phyloP scores from a whole-genome alignment of 2,888 invertebrate species.

The Bhutanitis thaidina region DNA sequence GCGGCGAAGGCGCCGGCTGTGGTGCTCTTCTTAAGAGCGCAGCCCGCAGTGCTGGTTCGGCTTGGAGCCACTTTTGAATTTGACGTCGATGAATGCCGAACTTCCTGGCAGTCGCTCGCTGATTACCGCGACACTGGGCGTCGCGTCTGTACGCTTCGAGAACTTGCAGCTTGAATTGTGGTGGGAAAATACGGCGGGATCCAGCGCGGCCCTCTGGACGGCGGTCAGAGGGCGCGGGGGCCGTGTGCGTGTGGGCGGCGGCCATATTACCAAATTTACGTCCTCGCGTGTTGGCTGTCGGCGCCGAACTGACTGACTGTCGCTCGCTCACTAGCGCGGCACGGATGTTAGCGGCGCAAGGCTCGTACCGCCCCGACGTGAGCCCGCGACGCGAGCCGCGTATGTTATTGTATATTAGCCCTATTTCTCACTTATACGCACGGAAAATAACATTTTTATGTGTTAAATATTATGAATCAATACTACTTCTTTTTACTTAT shows the following conservation, averaged over 20 bases:
- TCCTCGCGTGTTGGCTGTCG: slow-evolving; percentile 66
- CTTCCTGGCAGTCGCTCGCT: slow-evolving; percentile 93
- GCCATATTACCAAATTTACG: slow-evolving; percentile 59
- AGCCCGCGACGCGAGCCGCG: slow-evolving; percentile 71
- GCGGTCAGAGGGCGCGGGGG: slow-evolving; percentile 71
- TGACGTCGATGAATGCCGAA: slow-evolving; percentile 94
- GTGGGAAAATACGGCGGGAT: slow-evolving; percentile 92
- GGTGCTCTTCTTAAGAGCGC: slow-evolving; percentile 80
- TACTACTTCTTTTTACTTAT: no score
- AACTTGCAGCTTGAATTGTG: slow-evolving; percentile 93
- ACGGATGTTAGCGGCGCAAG: slow-evolving; percentile 49
- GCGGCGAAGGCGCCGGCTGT: slow-evolving; percentile 71
- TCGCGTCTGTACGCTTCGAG: slow-evolving; percentile 92
- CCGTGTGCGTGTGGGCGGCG: slow-evolving; percentile 70
- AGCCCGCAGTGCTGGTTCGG: slow-evolving; percentile 88
- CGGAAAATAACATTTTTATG: not conserved
- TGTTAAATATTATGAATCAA: no score
- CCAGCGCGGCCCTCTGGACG: slow-evolving; percentile 83
- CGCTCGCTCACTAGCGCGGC: slow-evolving; percentile 38
- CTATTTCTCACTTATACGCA: slow-evolving; percentile 34
- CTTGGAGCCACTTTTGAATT: slow-evolving; percentile 95
- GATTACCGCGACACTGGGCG: slow-evolving; percentile 93
- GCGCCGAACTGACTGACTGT: slow-evolving; percentile 74
- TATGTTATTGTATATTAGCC: slow-evolving; percentile 55
- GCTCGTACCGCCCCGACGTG: slow-evolving; percentile 61